These are phyloP conservation scores for Thymelicus sylvestris DNA, from an alignment of 2,888 invertebrate species.

Conservation along the genomic window DNA sequence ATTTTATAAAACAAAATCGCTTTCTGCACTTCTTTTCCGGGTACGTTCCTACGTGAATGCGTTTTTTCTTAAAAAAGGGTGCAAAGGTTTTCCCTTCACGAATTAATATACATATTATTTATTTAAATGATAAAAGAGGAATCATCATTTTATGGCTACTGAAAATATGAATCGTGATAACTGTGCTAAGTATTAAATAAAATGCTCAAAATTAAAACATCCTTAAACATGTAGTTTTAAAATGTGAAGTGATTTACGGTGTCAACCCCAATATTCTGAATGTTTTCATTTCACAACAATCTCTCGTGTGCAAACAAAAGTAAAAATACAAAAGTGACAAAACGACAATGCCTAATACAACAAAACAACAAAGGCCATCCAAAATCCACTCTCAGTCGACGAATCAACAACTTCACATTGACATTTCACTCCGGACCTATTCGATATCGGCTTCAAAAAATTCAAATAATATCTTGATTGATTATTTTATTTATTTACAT, in stretches of 20 bases:
- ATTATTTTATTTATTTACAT: constrained; percentile 42
- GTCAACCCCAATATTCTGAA: constrained; percentile 5
- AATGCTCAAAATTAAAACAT: not conserved
- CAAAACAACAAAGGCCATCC: constrained; percentile 41
- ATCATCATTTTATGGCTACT: no score
- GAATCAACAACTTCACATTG: constrained; percentile 40
- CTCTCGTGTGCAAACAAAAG: constrained; percentile 23
- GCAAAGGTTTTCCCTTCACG: no score
- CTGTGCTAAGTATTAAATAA: no score
- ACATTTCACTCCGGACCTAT: constrained; percentile 41
- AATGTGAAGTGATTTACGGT: constrained; percentile 6
- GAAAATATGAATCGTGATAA: no score
- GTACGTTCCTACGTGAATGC: no score
- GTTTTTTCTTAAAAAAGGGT: no score
- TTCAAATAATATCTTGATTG: constrained; percentile 40
- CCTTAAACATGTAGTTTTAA: not conserved
- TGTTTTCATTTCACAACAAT: constrained; percentile 26
- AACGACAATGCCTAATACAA: constrained; percentile 38
- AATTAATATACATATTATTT: no score
- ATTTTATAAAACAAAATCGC: no score
- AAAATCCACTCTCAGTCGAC: constrained; percentile 38
- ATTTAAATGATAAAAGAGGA: no score
- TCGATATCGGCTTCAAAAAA: constrained; percentile 40
- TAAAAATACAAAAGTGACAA: constrained; percentile 38
- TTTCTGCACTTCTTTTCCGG: no score